A percentile compares a stretch with the other conserved stretches of the same genome.
phyloP scores from a whole-genome alignment of 1,140 invertebrate genomes.

The Harlomillsia oculata region DNA sequence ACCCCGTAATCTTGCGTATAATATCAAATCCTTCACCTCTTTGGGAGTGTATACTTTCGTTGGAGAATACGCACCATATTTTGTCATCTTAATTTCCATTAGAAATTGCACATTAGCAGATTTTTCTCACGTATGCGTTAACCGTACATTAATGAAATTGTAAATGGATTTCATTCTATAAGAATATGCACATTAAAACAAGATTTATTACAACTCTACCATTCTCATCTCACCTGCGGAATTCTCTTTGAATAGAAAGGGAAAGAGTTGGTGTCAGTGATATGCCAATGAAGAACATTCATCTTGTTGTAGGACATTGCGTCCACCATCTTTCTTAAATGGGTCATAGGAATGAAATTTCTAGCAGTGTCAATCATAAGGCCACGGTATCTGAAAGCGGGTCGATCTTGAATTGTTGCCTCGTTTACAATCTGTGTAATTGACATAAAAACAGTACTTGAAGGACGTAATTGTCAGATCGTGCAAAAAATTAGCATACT shows the following conservation, averaged over 20 bases:
- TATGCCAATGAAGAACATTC: constrained; percentile 39
- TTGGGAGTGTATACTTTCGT: constrained; percentile 37
- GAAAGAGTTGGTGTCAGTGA: constrained; percentile 39
- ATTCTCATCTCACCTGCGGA: constrained; percentile 35
- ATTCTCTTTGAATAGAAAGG: constrained; percentile 37
- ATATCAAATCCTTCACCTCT: constrained; percentile 37
- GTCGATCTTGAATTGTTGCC: constrained; percentile 55
- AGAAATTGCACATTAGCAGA: not conserved
- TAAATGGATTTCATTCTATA: not conserved
- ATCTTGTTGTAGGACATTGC: constrained; percentile 39
- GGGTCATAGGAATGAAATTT: constrained; percentile 36
- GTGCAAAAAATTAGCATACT: not conserved
- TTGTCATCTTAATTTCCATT: constrained; percentile 35
- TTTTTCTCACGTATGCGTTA: not conserved
- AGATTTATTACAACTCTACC: not conserved
- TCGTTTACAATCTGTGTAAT: constrained; percentile 51
- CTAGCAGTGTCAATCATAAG: constrained; percentile 47
- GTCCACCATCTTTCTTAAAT: constrained; percentile 37
- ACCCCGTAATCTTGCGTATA: constrained; percentile 39
- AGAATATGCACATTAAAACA: not conserved
- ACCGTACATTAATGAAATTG: not conserved
- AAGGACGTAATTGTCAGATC: not conserved
- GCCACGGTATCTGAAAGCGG: constrained; percentile 63
- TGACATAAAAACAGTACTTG: constrained; percentile 30
- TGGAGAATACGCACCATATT: constrained; percentile 39